phyloP scores from a whole-genome alignment of 2,888 invertebrate genomes.

The Crossocerus cetratus region DNA sequence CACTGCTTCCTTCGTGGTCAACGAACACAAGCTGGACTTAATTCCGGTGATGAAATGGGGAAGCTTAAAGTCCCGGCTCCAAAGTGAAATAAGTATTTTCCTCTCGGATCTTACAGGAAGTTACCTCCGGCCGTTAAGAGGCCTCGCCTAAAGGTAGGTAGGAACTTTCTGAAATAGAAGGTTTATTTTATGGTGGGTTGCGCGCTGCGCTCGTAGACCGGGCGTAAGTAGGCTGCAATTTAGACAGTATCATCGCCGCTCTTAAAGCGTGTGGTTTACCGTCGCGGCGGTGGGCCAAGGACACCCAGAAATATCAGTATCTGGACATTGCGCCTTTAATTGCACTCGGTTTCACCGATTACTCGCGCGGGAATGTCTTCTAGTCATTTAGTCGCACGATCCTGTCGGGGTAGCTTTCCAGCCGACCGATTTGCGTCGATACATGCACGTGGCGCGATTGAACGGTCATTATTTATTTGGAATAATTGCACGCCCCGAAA shows the following conservation, averaged over 20 bases:
- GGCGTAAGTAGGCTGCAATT: slow-evolving; percentile 24
- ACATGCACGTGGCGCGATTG: no score
- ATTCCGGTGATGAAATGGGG: neutral
- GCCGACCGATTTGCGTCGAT: no score
- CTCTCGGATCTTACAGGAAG: neutral
- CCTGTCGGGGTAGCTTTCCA: no score
- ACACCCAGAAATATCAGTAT: slow-evolving; percentile 1
- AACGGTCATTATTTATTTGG: no score
- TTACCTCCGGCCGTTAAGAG: neutral
- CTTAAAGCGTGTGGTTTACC: slow-evolving; percentile 24
- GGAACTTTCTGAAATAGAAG: slow-evolving; percentile 16
- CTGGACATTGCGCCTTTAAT: neutral
- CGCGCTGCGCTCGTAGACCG: slow-evolving; percentile 9
- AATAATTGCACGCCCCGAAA: no score
- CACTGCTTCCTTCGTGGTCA: no score
- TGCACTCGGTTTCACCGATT: neutral
- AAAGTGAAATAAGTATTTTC: neutral
- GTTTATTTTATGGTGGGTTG: slow-evolving; percentile 24
- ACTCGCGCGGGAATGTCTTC: no score
- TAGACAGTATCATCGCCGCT: slow-evolving; percentile 21
- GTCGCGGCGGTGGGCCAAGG: slow-evolving; percentile 7
- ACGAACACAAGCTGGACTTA: no score
- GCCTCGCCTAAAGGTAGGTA: neutral
- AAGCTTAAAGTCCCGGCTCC: neutral
- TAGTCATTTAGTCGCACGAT: no score